Conservation (phyloP, 2,797 vertebrate species). For the Acestrorhynchus altus region DNA sequence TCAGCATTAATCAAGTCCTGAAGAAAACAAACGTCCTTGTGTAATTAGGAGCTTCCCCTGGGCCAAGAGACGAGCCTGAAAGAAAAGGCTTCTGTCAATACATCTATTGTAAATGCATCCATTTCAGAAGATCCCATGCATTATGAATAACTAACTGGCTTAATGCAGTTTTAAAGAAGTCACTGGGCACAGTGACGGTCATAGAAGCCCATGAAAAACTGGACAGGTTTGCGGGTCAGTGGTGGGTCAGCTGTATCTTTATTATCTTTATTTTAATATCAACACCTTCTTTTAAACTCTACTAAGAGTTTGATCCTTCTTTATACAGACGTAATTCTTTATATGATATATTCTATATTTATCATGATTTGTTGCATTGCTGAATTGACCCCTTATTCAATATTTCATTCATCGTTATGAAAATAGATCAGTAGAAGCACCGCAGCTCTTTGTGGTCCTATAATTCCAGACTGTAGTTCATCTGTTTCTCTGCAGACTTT, state of each 20-base stretch:
- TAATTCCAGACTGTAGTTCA: too few species aligned
- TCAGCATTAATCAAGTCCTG: constrained; percentile 29
- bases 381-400: too few species aligned
- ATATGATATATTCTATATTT: too few species aligned
- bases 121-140: constrained; percentile 39
- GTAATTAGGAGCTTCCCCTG: constrained; percentile 43
- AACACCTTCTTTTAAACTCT: background rate
- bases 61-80: constrained; percentile 21
- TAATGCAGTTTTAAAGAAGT: constrained; percentile 42
- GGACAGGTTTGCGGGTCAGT: background rate
- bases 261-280: background rate
- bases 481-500: too few species aligned
- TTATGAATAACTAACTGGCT: constrained; percentile 47
- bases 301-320: background rate
- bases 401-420: too few species aligned
- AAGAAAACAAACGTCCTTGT: constrained; percentile 42
- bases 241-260: background rate
- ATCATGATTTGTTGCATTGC: too few species aligned
- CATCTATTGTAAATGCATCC: constrained; percentile 22
- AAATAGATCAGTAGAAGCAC: too few species aligned
- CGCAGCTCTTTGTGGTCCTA: too few species aligned
- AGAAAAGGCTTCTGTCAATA: constrained; percentile 48
- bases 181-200: background rate
- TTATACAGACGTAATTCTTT: background rate
- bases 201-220: constrained; percentile 22